Evolutionary conservation across 64 coral and sea anemone species (phyloP).

Genomic region (Platygyra sinensis): DNA sequence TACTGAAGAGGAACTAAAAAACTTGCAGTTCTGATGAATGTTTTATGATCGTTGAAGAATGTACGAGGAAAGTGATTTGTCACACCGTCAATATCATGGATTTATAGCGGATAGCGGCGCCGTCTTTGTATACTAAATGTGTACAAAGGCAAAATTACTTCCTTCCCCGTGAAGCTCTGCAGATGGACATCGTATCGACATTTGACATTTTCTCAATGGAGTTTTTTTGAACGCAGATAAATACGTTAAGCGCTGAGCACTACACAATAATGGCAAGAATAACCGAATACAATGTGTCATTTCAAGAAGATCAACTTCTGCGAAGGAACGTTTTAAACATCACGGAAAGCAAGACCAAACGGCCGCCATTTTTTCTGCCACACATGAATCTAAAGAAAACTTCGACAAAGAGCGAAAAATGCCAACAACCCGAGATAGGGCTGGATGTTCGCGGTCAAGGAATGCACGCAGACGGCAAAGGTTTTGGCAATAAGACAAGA

Average conservation of each 20-base stretch:
- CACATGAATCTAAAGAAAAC: background rate
- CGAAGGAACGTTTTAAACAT: background rate
- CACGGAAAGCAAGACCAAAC: background rate
- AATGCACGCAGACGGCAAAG: background rate
- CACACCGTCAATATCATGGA: background rate
- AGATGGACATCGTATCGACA: background rate
- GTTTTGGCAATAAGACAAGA: background rate
- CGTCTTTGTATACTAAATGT: background rate
- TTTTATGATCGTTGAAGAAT: background rate
- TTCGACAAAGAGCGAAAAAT: background rate
- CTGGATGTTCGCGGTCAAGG: slow-evolving; percentile 18
- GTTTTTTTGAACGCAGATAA: background rate
- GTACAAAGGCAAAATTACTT: background rate
- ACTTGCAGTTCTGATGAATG: background rate
- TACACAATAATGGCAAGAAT: slow-evolving; percentile 13
- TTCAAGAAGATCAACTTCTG: background rate
- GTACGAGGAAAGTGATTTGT: background rate
- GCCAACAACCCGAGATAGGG: background rate
- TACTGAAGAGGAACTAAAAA: background rate
- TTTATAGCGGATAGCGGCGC: background rate
- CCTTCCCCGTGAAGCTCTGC: background rate
- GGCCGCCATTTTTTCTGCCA: slow-evolving; percentile 8
- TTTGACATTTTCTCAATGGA: background rate
- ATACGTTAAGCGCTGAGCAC: background rate
- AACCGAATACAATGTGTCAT: slow-evolving; percentile 12